Conservation (phyloP, 2,797 vertebrate genomes). For the Alcedo atthis region DNA sequence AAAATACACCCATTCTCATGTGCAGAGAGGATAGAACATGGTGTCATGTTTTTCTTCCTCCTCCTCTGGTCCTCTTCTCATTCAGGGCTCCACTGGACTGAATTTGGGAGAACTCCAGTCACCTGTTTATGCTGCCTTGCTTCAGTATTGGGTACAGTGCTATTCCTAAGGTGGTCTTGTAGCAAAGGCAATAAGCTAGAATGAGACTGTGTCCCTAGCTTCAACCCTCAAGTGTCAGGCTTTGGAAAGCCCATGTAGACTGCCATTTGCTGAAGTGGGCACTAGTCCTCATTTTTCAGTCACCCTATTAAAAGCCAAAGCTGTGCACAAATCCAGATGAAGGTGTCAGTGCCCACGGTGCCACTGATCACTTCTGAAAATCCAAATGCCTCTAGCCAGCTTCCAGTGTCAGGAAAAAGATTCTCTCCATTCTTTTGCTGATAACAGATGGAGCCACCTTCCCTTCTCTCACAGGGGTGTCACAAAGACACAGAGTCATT, state of each 20-base stretch:
- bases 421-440: neutral
- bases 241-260: neutral
- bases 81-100: neutral
- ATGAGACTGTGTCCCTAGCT: neutral
- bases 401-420: neutral
- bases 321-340: neutral
- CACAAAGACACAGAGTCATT: neutral
- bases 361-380: neutral
- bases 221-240: neutral
- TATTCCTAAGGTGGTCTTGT: neutral
- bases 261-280: neutral
- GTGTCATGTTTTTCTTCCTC: neutral
- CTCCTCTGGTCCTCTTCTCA: neutral
- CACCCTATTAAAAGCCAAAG: neutral
- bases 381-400: neutral
- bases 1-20: neutral
- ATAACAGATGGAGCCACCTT: neutral
- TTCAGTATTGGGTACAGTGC: neutral
- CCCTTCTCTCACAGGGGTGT: neutral
- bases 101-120: neutral
- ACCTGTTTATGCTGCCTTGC: neutral
- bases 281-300: neutral
- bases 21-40: neutral
- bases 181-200: neutral
- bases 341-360: neutral